Base-by-base conservation (phyloP, 2,797 vertebrate species). In the Sciurus carolinensis region DNA sequence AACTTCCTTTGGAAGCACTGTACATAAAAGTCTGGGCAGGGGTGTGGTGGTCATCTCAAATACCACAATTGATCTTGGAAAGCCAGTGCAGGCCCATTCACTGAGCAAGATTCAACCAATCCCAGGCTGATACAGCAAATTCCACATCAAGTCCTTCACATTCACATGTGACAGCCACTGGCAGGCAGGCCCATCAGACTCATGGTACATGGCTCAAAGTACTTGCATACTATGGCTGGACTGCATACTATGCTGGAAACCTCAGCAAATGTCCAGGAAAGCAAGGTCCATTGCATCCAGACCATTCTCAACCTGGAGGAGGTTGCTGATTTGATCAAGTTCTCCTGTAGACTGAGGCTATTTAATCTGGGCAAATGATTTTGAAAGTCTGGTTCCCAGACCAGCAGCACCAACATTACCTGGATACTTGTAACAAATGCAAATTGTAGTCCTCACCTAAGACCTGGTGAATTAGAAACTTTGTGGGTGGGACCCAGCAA, bases 271-370 rank as follows among this genome's bases (percentile, higher is more conserved):
- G 87, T 90, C 50, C 36, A 87, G 28, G 22, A 44, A 79, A 72
- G 42, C 33, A 92, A 93, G 76, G 79, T 83, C 77, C 89, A 71
- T 57, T 59, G 54, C 44, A 67, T 50, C 92, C 39, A 47, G 30
- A 28, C 8, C 67, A 30, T 82, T 66, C 36, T 95, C 30, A 64
- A 33, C 13, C 44, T 81, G 67, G 62, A 86, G 12, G 28, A 89
- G 36, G 26, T 57, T 89, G 47, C 47, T 42, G 59, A 86, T 50
- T 47, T 81, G 36, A 57, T 57, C 12, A 89, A 76, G 44, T 86
- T 89, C 52, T 71, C 77, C 8, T 30, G 22, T 22, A 54, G 18
- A 75, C 69, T 62, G 12, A 91, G 69, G 59, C 22, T 50, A 76
- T 92, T 88, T 57, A 76, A 80, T 33, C 76, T 83, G 52, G 72